Conservation (phyloP, 1,140 invertebrate genomes). For the Geopemphigus sp. region DNA sequence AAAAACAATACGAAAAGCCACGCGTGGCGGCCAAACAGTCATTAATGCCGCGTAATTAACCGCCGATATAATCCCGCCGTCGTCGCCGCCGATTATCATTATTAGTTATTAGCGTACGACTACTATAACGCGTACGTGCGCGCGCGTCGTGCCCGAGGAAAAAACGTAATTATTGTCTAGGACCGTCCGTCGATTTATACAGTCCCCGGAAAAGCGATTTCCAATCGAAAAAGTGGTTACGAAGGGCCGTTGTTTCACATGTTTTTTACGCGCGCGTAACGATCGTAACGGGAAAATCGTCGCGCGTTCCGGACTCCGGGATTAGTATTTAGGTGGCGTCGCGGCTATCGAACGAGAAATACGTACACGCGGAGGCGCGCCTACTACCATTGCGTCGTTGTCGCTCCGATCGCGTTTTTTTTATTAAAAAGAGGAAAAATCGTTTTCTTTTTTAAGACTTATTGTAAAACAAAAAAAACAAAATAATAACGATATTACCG, state of each 20-base stretch:
- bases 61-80: constrained; percentile 24
- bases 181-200: neutral
- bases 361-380: no score
- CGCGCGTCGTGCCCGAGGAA: neutral
- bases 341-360: no score
- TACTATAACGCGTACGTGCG: neutral
- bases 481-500: no score
- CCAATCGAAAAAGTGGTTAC: neutral
- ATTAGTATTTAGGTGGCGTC: no score
- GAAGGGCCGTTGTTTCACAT: no score
- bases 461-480: neutral
- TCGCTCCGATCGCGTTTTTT: no score
- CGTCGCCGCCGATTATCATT: neutral
- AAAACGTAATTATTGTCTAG: constrained; percentile 1
- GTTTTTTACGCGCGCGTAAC: no score
- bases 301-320: no score
- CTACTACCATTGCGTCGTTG: no score
- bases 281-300: neutral
- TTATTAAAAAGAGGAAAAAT: no score
- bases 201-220: neutral
- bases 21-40: neutral
- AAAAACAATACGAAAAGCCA: constrained; percentile 38
- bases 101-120: neutral
- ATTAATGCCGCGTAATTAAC: constrained; percentile 46
- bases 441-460: neutral